Evolutionary conservation across 2,113 vertebrate species (phyloP).

Genomic region (Nothocercus nigrocapillus): DNA sequence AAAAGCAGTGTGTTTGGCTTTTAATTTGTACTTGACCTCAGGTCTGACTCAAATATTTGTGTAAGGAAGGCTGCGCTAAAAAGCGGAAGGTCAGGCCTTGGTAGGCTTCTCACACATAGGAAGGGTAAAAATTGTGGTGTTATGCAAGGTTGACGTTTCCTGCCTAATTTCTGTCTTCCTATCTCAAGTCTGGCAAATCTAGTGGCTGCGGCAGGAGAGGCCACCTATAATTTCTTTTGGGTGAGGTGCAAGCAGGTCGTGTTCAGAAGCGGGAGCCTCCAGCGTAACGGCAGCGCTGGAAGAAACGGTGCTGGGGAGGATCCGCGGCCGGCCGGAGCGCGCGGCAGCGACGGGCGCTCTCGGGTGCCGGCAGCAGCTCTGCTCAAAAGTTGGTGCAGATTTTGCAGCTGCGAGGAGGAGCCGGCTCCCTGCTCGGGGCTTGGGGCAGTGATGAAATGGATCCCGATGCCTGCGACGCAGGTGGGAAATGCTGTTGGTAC

Average conservation of each 20-base stretch:
- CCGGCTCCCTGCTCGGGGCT: neutral
- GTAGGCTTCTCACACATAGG: neutral
- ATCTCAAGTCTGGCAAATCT: neutral
- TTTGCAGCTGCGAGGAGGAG: neutral
- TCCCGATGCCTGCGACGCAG: fast-evolving
- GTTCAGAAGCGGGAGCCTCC: neutral
- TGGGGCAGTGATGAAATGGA: neutral
- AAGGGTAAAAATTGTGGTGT: neutral
- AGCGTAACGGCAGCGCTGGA: neutral
- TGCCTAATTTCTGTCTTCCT: neutral
- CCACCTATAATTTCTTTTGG: neutral
- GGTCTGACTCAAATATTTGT: neutral
- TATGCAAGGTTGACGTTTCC: neutral
- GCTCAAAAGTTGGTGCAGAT: neutral
- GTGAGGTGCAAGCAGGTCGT: neutral
- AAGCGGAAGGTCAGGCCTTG: conserved; percentile 25
- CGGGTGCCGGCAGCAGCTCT: neutral
- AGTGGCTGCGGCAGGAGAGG: neutral
- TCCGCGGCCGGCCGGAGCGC: fast-evolving
- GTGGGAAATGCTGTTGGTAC: neutral
- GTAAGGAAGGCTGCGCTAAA: neutral
- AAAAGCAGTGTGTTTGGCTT: neutral
- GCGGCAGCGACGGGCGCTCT: fast-evolving
- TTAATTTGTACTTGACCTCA: neutral
- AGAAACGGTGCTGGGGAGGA: neutral